Evolutionary conservation across 2,113 vertebrate species (phyloP).

Genomic region (Cottus gobio): DNA sequence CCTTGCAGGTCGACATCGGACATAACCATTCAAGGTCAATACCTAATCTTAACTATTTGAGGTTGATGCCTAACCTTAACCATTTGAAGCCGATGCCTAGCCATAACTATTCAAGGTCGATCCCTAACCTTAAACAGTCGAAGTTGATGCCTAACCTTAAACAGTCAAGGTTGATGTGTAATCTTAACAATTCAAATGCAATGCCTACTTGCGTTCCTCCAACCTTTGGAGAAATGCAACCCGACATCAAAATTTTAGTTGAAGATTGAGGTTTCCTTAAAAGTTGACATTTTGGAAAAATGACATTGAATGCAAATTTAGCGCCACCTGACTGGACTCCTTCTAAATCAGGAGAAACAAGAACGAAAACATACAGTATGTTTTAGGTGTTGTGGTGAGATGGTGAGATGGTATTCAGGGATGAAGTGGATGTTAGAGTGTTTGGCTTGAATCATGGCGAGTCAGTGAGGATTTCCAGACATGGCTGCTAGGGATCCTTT

Average conservation of each 20-base stretch:
- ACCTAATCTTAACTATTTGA: neutral
- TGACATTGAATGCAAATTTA: neutral
- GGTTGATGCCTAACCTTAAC: no score
- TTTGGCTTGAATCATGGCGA: constrained; percentile 52
- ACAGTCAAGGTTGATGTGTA: no score
- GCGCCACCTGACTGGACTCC: neutral
- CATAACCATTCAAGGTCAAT: neutral
- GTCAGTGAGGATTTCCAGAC: constrained; percentile 42
- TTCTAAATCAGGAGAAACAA: neutral
- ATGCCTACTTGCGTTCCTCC: no score
- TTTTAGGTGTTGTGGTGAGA: constrained; percentile 40
- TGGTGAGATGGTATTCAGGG: constrained; percentile 27
- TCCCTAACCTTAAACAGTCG: no score
- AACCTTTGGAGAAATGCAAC: no score
- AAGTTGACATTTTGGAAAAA: no score
- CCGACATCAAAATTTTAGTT: no score
- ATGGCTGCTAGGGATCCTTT: constrained; percentile 51
- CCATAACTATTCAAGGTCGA: no score
- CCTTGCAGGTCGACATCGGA: neutral
- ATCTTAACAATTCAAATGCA: no score
- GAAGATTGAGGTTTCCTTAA: no score
- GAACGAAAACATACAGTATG: constrained; percentile 4
- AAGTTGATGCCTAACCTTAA: no score
- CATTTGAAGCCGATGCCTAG: no score
- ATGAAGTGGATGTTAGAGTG: constrained; percentile 45